Percentiles rank a stretch among this genome's conserved stretches.
Conservation (phyloP, 2,113 vertebrate genomes). For the Malurus alboscapulatus region DNA sequence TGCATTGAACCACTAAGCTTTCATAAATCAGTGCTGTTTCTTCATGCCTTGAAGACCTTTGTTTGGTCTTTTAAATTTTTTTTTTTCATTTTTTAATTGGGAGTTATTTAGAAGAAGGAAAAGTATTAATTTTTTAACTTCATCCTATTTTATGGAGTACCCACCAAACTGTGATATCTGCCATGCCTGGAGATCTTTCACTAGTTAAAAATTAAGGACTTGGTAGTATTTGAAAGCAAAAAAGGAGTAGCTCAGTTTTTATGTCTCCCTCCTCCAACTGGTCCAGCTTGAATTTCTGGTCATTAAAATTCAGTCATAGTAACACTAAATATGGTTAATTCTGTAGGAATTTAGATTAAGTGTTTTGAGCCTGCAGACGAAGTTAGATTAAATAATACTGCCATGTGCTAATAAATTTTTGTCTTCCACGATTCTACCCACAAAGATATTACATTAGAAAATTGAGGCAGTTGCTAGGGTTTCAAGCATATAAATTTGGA, state of each 20-base stretch:
- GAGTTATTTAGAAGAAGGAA: not conserved
- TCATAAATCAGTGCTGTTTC: not conserved
- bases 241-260: not conserved
- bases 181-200: not conserved
- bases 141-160: not conserved
- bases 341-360: constrained; percentile 21
- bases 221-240: not conserved
- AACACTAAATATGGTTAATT: constrained; percentile 29
- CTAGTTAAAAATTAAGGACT: not conserved
- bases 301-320: constrained; percentile 24
- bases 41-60: not conserved
- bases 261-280: not conserved
- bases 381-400: constrained; percentile 31
- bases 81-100: not conserved
- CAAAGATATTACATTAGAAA: constrained; percentile 39
- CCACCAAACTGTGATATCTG: not conserved
- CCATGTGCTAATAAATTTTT: constrained; percentile 6
- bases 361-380: constrained; percentile 26
- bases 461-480: constrained; percentile 27
- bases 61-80: not conserved
- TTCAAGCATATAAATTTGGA: constrained; percentile 19
- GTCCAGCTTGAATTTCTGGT: not conserved
- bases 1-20: not conserved
- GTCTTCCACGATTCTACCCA: constrained; percentile 5
- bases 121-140: not conserved